phyloP scores from a whole-genome alignment of 2,888 invertebrate species.

The Glaucopsyche alexis region DNA sequence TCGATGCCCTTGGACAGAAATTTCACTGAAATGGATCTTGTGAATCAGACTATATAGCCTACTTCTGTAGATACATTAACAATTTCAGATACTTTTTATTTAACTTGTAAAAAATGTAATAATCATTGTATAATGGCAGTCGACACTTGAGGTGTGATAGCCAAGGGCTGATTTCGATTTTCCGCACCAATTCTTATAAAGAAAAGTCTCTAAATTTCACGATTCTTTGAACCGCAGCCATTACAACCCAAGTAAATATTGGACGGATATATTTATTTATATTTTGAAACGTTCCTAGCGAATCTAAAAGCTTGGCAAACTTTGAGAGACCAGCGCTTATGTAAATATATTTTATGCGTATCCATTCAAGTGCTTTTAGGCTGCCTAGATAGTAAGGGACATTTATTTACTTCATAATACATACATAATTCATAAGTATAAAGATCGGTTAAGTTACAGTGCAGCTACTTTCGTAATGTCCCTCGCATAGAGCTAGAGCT shows the following conservation, averaged over 20 bases:
- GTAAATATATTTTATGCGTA: slow-evolving; percentile 27
- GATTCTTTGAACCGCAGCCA: neutral
- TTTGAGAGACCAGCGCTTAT: slow-evolving; percentile 19
- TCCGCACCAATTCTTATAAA: neutral
- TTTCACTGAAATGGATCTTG: too few species aligned
- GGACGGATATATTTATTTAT: slow-evolving; percentile 25
- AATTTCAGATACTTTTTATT: too few species aligned
- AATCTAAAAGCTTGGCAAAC: slow-evolving; percentile 28
- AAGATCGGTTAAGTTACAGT: neutral
- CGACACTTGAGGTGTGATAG: neutral
- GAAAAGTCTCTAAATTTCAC: neutral
- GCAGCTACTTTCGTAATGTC: too few species aligned
- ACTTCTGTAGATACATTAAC: too few species aligned
- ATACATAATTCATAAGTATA: too few species aligned
- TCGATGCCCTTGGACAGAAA: too few species aligned
- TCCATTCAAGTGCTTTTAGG: slow-evolving; percentile 13
- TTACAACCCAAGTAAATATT: slow-evolving; percentile 18
- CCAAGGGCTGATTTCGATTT: neutral
- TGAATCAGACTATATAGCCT: too few species aligned
- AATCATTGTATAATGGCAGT: too few species aligned
- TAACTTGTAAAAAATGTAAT: too few species aligned
- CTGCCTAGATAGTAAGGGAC: slow-evolving; percentile 1
- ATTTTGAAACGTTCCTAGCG: slow-evolving; percentile 19
- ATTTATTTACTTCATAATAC: slow-evolving; percentile 2
- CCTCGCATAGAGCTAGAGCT: too few species aligned